Conservation (phyloP, 2,113 vertebrate species). For the Machaerirhynchus nigripectus region DNA sequence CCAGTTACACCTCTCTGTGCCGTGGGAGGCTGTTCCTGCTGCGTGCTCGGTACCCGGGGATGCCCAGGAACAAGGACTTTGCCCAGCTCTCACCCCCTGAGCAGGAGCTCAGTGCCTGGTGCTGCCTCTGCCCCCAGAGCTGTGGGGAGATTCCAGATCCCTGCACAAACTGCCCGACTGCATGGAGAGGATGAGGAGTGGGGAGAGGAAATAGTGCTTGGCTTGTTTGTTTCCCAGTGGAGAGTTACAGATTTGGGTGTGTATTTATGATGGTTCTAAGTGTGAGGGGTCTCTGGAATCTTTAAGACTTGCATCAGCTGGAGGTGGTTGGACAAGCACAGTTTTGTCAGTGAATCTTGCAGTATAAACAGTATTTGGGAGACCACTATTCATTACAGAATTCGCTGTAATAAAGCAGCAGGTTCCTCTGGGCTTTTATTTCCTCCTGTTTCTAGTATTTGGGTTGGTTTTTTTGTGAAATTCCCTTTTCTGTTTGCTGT, state of each 20-base stretch:
- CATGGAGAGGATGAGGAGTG: rapidly evolving
- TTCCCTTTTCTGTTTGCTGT: background rate
- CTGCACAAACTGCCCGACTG: background rate
- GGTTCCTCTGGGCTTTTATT: background rate
- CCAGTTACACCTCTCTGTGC: background rate
- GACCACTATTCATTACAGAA: background rate
- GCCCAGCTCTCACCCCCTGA: rapidly evolving
- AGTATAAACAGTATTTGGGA: background rate
- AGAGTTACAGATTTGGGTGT: background rate
- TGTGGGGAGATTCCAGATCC: background rate
- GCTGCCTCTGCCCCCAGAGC: background rate
- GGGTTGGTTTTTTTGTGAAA: background rate
- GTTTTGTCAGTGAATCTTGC: background rate
- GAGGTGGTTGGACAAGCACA: background rate
- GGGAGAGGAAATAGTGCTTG: background rate
- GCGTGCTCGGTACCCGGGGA: rapidly evolving
- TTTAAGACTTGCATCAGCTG: background rate
- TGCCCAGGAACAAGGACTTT: background rate
- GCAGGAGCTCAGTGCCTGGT: background rate
- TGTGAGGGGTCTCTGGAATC: background rate
- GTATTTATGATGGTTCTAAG: background rate
- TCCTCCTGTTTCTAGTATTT: background rate
- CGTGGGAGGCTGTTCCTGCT: background rate
- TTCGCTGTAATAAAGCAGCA: background rate
- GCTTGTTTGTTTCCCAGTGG: background rate